These are phyloP conservation scores for Drosophila paulistorum DNA, from an alignment of 1,140 invertebrate species.

Conservation along the genomic window DNA sequence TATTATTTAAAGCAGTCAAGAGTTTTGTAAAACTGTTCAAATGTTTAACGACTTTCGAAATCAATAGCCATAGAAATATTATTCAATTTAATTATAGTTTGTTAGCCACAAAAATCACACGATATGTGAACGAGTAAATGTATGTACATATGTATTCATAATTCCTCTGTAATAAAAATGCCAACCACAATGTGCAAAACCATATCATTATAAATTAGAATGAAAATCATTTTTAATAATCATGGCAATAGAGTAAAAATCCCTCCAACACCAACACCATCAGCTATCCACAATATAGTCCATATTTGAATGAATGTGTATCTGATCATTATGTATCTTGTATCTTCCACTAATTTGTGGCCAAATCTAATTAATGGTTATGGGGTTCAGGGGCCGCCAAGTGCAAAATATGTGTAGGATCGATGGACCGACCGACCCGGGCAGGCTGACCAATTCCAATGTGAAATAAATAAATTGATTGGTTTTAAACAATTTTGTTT, in stretches of 20 bases:
- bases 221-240: slow-evolving; percentile 69
- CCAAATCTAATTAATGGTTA: slow-evolving; percentile 70
- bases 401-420: slow-evolving; percentile 27
- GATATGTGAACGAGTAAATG: slow-evolving; percentile 28
- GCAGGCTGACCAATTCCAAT: slow-evolving; percentile 30
- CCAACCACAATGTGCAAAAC: slow-evolving; percentile 46
- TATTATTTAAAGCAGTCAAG: not conserved
- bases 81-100: slow-evolving; percentile 23
- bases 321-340: slow-evolving; percentile 34
- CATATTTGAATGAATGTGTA: not conserved
- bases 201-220: slow-evolving; percentile 73
- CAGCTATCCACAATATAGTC: not conserved
- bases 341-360: slow-evolving; percentile 74
- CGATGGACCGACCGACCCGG: slow-evolving; percentile 11
- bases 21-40: too few relatives aligned
- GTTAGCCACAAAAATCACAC: slow-evolving; percentile 58
- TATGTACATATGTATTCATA: not conserved
- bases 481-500: slow-evolving; percentile 45
- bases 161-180: slow-evolving; percentile 16
- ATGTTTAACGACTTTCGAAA: not conserved
- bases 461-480: slow-evolving; percentile 74
- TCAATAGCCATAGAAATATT: not conserved
- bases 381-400: slow-evolving; percentile 25
- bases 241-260: slow-evolving; percentile 21
- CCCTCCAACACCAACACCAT: not conserved